Base-by-base conservation (phyloP, 2,113 vertebrate genomes). In the Pungitius pungitius region DNA sequence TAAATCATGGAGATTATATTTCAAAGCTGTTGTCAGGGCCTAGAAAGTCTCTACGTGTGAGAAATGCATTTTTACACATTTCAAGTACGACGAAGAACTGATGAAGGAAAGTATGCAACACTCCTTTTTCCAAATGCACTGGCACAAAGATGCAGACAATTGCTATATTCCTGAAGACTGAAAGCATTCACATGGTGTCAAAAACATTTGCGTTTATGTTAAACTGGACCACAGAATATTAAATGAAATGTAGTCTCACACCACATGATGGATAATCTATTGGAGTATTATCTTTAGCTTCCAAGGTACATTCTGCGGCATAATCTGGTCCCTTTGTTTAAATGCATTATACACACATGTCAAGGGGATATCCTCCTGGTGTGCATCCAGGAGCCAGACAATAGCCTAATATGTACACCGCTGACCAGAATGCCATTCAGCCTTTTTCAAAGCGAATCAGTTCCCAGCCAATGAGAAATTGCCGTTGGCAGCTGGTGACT, bases 371-470 rank as follows among this genome's bases (percentile, higher is more conserved):
- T 85, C 77, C 57, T 62, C 64, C 47, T 62, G 20, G 40, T 75
- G 73, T 67, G 71, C 68, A 40, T 78, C 77, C 78, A 81, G 70
- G 45, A 49, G 27, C 56, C 54, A 76, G 37, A 85, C 81, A 89
- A 83, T 77, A 64, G 78, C n/a, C 64, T 37, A 49, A 70, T 54
- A 42, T 85, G 63, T 62, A 78, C 62, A 67, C 69, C 49, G 62
- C 63, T 40, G 30, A 73, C 43, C 69, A 76, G 76, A 77, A 78
- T 81, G 69, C 80, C 77, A 73, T 83, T 83, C 77, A 82, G 77
- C 69, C 74, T 42, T 61, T 83, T 83, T 80, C 83, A 77, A n/a
- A 77, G 65, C 58, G 79, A 84, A 84, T 88, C 74, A 62, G 64
- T 70, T 52, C 70, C n/a, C 78, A 77, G 68, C 10, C 66, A 62